phyloP scores from a whole-genome alignment of 2,888 invertebrate genomes.

The Zonitis immaculata region DNA sequence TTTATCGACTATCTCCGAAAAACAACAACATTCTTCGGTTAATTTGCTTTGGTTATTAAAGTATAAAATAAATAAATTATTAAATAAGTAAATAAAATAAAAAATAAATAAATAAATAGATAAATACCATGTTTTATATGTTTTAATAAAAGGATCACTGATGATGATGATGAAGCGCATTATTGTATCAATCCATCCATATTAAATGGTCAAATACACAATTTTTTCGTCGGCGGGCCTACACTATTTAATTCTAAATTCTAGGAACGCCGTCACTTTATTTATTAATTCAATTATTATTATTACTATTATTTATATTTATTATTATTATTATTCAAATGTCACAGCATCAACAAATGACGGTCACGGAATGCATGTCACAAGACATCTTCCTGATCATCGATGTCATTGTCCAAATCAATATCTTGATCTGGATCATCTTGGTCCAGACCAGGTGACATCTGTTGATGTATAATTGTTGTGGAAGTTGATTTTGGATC shows the following conservation, averaged over 20 bases:
- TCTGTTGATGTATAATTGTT: slow-evolving; percentile 45
- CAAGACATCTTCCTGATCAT: slow-evolving; percentile 57
- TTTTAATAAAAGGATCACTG: neutral
- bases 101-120: neutral
- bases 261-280: slow-evolving; percentile 39
- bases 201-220: slow-evolving; percentile 19
- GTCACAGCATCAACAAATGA: slow-evolving; percentile 50
- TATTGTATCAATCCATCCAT: neutral
- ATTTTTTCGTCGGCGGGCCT: slow-evolving; percentile 28
- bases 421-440: slow-evolving; percentile 48
- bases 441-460: slow-evolving; percentile 48
- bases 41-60: neutral
- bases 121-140: neutral
- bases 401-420: slow-evolving; percentile 54
- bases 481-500: slow-evolving; percentile 60
- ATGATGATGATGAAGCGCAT: neutral
- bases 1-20: neutral
- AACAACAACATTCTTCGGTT: neutral
- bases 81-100: neutral
- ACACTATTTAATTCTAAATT: slow-evolving; percentile 37
- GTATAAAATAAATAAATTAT: neutral
- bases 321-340: slow-evolving; percentile 22
- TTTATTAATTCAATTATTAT: slow-evolving; percentile 5
- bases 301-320: neutral
- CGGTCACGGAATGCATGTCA: slow-evolving; percentile 51